These are phyloP conservation scores for Timema cristinae DNA, from an alignment of 2,888 invertebrate species.

Conservation along the genomic window DNA sequence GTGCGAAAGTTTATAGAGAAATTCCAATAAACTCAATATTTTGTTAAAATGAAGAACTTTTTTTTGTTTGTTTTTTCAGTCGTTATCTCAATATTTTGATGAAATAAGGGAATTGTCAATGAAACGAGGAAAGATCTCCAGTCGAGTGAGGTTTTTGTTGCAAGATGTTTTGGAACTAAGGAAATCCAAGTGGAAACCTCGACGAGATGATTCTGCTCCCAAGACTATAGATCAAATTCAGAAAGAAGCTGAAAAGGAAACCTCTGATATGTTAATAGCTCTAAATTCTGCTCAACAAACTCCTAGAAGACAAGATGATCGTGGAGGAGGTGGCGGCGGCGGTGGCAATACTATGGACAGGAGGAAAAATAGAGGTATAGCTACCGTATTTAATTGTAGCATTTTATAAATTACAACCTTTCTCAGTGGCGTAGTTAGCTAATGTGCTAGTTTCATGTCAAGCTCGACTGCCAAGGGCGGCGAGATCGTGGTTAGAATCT, in stretches of 20 bases:
- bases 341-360: too few relatives aligned
- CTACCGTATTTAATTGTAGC: too few relatives aligned
- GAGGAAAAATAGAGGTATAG: too few relatives aligned
- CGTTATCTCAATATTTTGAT: conserved; percentile 57
- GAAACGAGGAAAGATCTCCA: conserved; percentile 42
- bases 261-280: conserved; percentile 48
- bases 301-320: conserved; percentile 27
- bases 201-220: conserved; percentile 82
- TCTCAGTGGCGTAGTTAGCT: too few relatives aligned
- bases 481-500: too few relatives aligned
- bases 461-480: too few relatives aligned
- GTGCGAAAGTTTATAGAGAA: too few relatives aligned
- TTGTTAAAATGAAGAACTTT: too few relatives aligned
- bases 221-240: conserved; percentile 95
- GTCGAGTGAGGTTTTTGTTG: conserved; percentile 68
- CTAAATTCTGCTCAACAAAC: conserved; percentile 23
- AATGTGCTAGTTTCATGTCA: too few relatives aligned
- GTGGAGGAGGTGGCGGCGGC: too few relatives aligned
- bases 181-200: conserved; percentile 76
- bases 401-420: too few relatives aligned
- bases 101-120: conserved; percentile 65
- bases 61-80: conserved; percentile 35
- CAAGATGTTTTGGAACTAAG: conserved; percentile 90
- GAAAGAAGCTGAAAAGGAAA: conserved; percentile 79
- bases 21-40: too few relatives aligned